Percentiles rank a stretch among this genome's conserved stretches.
Evolutionary conservation across 2,113 vertebrate species (phyloP).

Genomic region (Trichechus manatus): DNA sequence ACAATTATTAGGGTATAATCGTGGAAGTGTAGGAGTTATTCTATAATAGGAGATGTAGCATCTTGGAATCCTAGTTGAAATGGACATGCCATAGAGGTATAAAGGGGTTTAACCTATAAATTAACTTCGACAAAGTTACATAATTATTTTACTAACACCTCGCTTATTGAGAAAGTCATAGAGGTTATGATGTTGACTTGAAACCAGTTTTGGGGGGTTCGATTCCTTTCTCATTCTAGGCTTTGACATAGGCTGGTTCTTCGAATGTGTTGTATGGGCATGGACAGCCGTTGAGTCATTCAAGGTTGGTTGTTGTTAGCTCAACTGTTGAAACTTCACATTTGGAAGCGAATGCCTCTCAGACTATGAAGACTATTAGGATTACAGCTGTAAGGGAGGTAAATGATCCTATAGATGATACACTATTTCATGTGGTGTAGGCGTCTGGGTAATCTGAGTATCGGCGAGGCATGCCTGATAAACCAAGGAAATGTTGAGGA

Average conservation of each 20-base stretch:
- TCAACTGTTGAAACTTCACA: neutral
- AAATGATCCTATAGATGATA: neutral
- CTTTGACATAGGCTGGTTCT: neutral
- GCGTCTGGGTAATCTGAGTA: neutral
- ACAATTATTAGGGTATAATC: neutral
- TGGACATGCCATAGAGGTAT: too few relatives aligned
- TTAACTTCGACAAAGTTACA: neutral
- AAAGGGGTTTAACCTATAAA: too few relatives aligned
- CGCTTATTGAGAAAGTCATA: neutral
- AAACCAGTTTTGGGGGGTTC: slow-evolving; percentile 41
- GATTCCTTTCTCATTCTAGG: neutral
- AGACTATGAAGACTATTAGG: neutral
- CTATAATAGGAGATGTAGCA: slow-evolving; percentile 33
- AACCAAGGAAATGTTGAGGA: neutral
- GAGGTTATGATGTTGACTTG: slow-evolving; percentile 32
- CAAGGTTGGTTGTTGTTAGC: neutral
- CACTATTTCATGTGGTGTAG: neutral
- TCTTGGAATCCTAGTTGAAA: too few relatives aligned
- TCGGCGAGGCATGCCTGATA: neutral
- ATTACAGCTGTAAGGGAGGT: neutral
- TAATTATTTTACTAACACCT: slow-evolving; percentile 56
- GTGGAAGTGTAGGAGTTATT: neutral
- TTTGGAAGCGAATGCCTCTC: neutral
- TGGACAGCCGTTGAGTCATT: neutral
- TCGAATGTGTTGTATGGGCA: slow-evolving; percentile 35